Base-by-base conservation (phyloP, 2,888 invertebrate species). In the Norana najaformis region DNA sequence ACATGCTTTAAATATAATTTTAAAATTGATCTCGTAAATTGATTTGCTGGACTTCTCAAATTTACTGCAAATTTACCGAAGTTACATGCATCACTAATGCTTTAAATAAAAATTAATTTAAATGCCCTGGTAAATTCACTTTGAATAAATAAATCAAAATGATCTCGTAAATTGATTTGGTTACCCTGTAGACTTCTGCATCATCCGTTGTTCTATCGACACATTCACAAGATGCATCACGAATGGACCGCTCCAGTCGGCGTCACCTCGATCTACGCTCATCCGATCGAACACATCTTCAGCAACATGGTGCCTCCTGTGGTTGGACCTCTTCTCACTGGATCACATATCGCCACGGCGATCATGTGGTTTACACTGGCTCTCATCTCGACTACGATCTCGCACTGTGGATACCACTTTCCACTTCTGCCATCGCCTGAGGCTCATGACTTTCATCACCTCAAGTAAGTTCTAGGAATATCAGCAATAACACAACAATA, bases 201-300 rank as follows among this genome's bases (percentile, higher is more conserved):
- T 93, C 96, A 96, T 93, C 96, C 96, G 91, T 95, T 95, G 92
- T 95, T 97, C 90, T 97, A 97, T 95, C 97, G 97, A 93, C 96
- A 96, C 93, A 97, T 97, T 92, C 97, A 97, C 95, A 97, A 97
- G 94, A 96, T 96, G 93, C 97, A 97, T 94, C 97, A 97, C 93
- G 97, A 97, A 94, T 97, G 97, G 97, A 97, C 97, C 2, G 97
- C 97, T 0, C 97, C 97, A 0, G 96, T 97, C 90, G 97, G 97
- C n/a, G 96, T 97, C 6, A 96, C 97, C 0, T 96, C 97, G 23
- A 95, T 97, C 88, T 97, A 97, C 94, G 97, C 97, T 93, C 97
- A 97, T 95, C 97, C 97, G 0, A 94, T 97, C 88, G 96, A 96
- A 92, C 97, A 97, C 94, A 95, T 97, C 90, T 96, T 97, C 92